These are phyloP conservation scores for Zalophus californianus DNA, from an alignment of 2,797 vertebrate genomes.

Conservation along the genomic window DNA sequence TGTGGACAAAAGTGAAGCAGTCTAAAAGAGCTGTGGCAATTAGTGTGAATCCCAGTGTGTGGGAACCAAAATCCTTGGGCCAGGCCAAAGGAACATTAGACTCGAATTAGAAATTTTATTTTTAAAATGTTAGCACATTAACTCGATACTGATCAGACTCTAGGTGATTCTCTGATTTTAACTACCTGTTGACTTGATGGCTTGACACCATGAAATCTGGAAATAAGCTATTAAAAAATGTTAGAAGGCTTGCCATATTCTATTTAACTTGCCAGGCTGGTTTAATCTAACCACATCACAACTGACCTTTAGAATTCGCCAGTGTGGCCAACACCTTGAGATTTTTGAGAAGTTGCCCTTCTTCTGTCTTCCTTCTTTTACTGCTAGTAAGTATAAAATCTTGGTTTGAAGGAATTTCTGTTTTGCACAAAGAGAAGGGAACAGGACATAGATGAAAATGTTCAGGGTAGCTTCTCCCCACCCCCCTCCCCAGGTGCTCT, in stretches of 20 bases:
- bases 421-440: not conserved
- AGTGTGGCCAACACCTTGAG: not conserved
- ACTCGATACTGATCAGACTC: not conserved
- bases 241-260: not conserved
- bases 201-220: not conserved
- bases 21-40: not conserved
- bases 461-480: not conserved
- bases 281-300: slow-evolving; percentile 25
- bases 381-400: not conserved
- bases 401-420: not conserved
- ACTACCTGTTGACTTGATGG: not conserved
- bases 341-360: not conserved
- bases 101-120: not conserved
- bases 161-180: not conserved
- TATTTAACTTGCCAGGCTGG: not conserved
- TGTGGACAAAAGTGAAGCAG: not conserved
- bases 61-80: not conserved
- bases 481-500: not conserved
- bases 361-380: not conserved
- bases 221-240: slow-evolving; percentile 35
- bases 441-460: not conserved
- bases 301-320: not conserved
- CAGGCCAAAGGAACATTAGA: not conserved
- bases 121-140: not conserved
- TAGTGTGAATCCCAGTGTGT: not conserved